Conservation (phyloP, 2,797 vertebrate genomes). For the Poecilia picta region DNA sequence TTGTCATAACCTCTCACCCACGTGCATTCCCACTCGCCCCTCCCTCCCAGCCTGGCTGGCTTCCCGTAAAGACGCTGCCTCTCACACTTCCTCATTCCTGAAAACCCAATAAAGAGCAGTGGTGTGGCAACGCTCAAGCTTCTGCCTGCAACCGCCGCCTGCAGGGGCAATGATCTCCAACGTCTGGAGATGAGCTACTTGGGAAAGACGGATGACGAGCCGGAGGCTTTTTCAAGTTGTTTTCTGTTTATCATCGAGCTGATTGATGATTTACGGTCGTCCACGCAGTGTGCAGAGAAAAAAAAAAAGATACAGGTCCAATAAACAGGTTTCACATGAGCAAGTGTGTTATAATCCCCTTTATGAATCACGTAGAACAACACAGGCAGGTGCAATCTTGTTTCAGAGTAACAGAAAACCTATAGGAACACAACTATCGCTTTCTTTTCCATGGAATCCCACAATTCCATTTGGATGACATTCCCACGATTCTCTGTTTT, state of each 20-base stretch:
- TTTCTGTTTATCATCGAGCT: background rate
- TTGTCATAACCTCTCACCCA: conserved; percentile 70
- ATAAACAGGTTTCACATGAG: conserved; percentile 26
- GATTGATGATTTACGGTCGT: conserved; percentile 12
- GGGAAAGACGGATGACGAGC: background rate
- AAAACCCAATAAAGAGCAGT: conserved; percentile 66
- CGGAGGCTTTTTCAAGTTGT: background rate
- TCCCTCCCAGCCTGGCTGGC: conserved; percentile 57
- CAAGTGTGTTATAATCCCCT: background rate
- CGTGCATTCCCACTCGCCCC: conserved; percentile 74
- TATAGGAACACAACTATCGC: background rate
- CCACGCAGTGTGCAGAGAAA: background rate
- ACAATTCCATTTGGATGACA: background rate
- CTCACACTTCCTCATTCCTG: conserved; percentile 84
- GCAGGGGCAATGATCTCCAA: conserved; percentile 16
- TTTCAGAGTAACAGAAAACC: background rate
- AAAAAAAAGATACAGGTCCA: background rate
- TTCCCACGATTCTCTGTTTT: background rate
- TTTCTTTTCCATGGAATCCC: conserved; percentile 1
- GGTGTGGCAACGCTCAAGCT: conserved; percentile 75
- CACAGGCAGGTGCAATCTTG: conserved; percentile 6
- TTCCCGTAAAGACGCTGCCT: conserved; percentile 82
- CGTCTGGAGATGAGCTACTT: conserved; percentile 8
- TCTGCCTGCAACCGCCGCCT: conserved; percentile 60
- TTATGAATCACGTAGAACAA: background rate